These are phyloP conservation scores for Stramonita haemastoma DNA, from an alignment of 2,888 invertebrate genomes.

Conservation along the genomic window DNA sequence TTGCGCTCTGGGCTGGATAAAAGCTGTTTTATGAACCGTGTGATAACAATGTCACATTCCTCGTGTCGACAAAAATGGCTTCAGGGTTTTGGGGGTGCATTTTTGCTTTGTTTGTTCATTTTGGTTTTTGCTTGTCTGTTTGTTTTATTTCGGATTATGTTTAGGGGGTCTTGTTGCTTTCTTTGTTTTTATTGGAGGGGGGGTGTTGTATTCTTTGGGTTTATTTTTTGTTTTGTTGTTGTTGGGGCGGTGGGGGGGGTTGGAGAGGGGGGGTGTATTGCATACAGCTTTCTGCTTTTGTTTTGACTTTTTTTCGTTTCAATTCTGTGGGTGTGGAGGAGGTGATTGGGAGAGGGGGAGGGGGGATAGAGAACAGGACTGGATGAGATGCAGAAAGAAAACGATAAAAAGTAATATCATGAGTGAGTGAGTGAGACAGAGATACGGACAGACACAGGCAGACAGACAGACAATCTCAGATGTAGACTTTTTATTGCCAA, in stretches of 20 bases:
- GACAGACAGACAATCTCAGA: neutral
- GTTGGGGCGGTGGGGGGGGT: too few relatives aligned
- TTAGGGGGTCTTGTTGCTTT: too few relatives aligned
- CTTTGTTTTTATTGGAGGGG: too few relatives aligned
- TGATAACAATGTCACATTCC: neutral
- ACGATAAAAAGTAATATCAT: neutral
- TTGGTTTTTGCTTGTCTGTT: too few relatives aligned
- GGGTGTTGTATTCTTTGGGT: too few relatives aligned
- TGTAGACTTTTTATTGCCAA: neutral
- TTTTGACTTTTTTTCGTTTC: neutral
- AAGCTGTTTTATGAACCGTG: neutral
- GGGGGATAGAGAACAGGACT: too few relatives aligned
- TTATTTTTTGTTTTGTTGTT: too few relatives aligned
- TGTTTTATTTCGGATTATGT: too few relatives aligned
- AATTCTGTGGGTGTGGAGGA: neutral
- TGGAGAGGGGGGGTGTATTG: too few relatives aligned
- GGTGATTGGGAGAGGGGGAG: neutral
- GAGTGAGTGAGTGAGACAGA: constrained; percentile 9
- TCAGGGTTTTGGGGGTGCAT: too few relatives aligned
- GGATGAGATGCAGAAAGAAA: neutral
- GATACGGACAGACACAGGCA: constrained; percentile 4
- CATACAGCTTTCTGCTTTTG: neutral
- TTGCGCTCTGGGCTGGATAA: neutral
- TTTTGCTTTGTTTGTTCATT: too few relatives aligned
- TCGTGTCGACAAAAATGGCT: neutral